Percentiles rank a stretch among this genome's conserved stretches.
These are phyloP conservation scores for Phalacrocorax brasilianus DNA, from an alignment of 2,113 vertebrate species.

Conservation along the genomic window DNA sequence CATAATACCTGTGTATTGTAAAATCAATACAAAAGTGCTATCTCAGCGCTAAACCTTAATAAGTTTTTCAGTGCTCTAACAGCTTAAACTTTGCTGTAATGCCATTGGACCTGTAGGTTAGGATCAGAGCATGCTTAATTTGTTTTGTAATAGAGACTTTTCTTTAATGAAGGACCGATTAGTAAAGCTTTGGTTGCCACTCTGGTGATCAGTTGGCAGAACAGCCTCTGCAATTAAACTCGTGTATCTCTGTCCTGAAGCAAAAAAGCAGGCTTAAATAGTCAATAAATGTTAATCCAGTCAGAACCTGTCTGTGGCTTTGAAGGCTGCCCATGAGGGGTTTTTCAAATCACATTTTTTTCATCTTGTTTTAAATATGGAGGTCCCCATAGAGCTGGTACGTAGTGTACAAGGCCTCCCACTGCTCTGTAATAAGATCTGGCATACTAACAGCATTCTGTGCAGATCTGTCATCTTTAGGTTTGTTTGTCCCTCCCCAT, in stretches of 20 bases:
- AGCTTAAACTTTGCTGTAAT: slow-evolving; percentile 96
- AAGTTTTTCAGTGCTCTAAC: slow-evolving; percentile 94
- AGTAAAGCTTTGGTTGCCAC: slow-evolving; percentile 95
- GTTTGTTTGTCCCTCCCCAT: slow-evolving; percentile 59
- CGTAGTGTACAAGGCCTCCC: slow-evolving; percentile 82
- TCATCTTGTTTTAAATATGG: slow-evolving; percentile 86
- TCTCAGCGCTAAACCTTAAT: slow-evolving; percentile 97
- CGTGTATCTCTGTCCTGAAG: slow-evolving; percentile 93
- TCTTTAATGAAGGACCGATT: slow-evolving; percentile 98
- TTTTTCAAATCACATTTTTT: slow-evolving; percentile 75
- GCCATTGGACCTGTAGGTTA: slow-evolving; percentile 92
- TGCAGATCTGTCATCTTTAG: slow-evolving; percentile 76
- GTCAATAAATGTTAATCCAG: slow-evolving; percentile 99
- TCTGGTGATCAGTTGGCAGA: slow-evolving; percentile 97
- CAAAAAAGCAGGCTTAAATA: slow-evolving; percentile 89
- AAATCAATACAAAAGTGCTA: slow-evolving; percentile 99
- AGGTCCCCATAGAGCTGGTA: slow-evolving; percentile 84
- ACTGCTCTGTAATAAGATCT: slow-evolving; percentile 87
- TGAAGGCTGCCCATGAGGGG: slow-evolving; percentile 92
- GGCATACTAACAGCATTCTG: slow-evolving; percentile 85
- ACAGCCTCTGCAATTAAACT: slow-evolving; percentile 95
- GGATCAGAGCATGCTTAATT: slow-evolving; percentile 98
- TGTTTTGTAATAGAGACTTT: slow-evolving; percentile 99
- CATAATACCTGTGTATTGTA: slow-evolving; percentile 99
- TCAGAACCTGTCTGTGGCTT: slow-evolving; percentile 93